Evolutionary conservation across 2,113 vertebrate species (phyloP).

Genomic region (Xiphophorus maculatus): DNA sequence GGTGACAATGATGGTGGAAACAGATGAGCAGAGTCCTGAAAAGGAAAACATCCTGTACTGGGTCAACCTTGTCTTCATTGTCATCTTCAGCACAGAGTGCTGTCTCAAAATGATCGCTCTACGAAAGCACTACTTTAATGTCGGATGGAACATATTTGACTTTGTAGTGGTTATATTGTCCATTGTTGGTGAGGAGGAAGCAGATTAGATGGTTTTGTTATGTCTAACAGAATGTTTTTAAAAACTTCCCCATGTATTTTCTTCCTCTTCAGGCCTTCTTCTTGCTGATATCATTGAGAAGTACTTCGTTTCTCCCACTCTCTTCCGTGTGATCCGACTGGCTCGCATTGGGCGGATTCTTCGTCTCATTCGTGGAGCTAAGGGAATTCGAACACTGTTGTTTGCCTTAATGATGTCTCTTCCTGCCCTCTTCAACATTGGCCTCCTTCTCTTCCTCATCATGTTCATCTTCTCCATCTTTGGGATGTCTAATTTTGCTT

Average conservation of each 20-base stretch:
- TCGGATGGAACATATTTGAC: slow-evolving; percentile 97
- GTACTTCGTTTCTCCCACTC: slow-evolving; percentile 92
- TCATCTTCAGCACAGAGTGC: slow-evolving; percentile 90
- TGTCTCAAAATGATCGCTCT: slow-evolving; percentile 89
- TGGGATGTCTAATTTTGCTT: slow-evolving; percentile 96
- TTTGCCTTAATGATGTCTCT: slow-evolving; percentile 98
- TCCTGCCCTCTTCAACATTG: slow-evolving; percentile 96
- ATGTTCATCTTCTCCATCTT: slow-evolving; percentile 99
- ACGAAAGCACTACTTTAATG: slow-evolving; percentile 88
- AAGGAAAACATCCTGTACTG: slow-evolving; percentile 84
- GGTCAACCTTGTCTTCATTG: slow-evolving; percentile 90
- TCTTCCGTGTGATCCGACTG: slow-evolving; percentile 94
- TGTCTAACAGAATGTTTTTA: background rate
- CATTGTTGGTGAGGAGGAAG: slow-evolving; percentile 82
- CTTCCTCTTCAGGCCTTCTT: slow-evolving; percentile 82
- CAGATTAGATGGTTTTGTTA: background rate
- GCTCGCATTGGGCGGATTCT: slow-evolving; percentile 92
- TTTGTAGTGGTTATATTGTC: slow-evolving; percentile 96
- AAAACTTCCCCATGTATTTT: background rate
- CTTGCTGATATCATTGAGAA: slow-evolving; percentile 94
- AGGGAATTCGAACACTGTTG: slow-evolving; percentile 95
- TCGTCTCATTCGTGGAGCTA: slow-evolving; percentile 91
- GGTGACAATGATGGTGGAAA: slow-evolving; percentile 99
- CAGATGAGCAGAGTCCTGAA: slow-evolving; percentile 87
- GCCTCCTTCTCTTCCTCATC: slow-evolving; percentile 93